Evolutionary conservation across 1,140 invertebrate genomes (phyloP).

Genomic region (Potamilus streckersoni): DNA sequence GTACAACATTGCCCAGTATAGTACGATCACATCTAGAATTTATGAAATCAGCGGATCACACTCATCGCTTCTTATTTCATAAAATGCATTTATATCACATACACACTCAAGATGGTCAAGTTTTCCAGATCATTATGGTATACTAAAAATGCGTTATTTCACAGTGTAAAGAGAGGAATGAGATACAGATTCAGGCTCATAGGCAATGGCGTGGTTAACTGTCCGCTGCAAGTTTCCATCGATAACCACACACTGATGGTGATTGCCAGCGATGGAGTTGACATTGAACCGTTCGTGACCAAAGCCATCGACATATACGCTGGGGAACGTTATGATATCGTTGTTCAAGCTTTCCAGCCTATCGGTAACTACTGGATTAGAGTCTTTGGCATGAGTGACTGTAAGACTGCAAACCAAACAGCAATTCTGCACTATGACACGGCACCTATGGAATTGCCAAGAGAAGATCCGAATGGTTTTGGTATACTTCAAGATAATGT

Average conservation of each 20-base stretch:
- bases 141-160: no score
- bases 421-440: conserved; percentile 17
- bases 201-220: conserved; percentile 39
- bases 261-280: conserved; percentile 83
- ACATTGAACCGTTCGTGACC: conserved; percentile 78
- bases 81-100: no score
- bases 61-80: no score
- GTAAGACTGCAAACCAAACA: conserved; percentile 14
- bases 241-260: conserved; percentile 72
- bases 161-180: conserved; percentile 30
- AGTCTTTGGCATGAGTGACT: conserved; percentile 23
- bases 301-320: conserved; percentile 44
- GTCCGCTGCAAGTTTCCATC: conserved; percentile 74
- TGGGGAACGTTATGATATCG: conserved; percentile 39
- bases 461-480: no score
- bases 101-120: no score
- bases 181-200: conserved; percentile 53
- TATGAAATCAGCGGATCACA: no score
- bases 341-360: conserved; percentile 17
- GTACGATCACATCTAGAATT: no score
- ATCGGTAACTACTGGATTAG: conserved; percentile 27
- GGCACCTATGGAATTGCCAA: conserved; percentile 1
- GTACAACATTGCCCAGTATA: no score
- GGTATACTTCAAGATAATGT: no score
- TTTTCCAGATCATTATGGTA: no score